Base-by-base conservation (phyloP, 2,113 vertebrate genomes). In the Dasyornis broadbenti region DNA sequence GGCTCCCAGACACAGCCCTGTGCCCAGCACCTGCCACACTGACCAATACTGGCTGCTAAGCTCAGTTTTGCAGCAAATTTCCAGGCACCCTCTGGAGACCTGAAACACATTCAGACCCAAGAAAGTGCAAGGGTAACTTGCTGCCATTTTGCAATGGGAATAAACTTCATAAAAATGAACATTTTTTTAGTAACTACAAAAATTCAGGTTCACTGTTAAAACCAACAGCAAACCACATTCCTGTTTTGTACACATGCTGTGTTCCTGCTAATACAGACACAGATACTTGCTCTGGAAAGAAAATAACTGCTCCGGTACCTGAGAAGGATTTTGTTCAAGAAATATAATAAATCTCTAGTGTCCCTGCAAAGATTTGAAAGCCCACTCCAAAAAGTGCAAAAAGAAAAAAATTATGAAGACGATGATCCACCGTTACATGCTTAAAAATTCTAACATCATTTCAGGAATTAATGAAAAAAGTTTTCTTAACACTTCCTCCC, bases 21-120 rank as follows among this genome's bases (percentile, higher is more conserved):
- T 11, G 28, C 54, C 64, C 40, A 30, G 37, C 0, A 2, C 24
- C 39, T 33, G 14, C 10, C 68, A 68, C 23, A 50, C 11, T 1
- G 17, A 47, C 20, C 73, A n/a, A n/a, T n/a, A n/a, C n/a, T n/a
- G 28, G 37, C 26, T 2, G 0, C 65, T 45, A 20, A 1, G 1
- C 18, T 47, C 60, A 27, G 26, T 33, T 75, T 45, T 63, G 52
- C 20, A 89, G 37, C 24, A 50, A 53, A 57, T 28, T 61, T n/a
- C 45, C n/a, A 57, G 45, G 44, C 45, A 66, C 14, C 15, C 42
- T 66, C 56, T 59, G 45, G 54, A 66, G 77, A 70, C 15, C 35
- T 9, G 35, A 76, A 91, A 76, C 21, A 52, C 3, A 21, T 18
- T 53, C 40, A 65, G 31, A 82, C 7, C 20, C 60, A 59, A 69